Evolutionary conservation across 2,113 vertebrate species (phyloP).

Genomic region (Etheostoma spectabile): DNA sequence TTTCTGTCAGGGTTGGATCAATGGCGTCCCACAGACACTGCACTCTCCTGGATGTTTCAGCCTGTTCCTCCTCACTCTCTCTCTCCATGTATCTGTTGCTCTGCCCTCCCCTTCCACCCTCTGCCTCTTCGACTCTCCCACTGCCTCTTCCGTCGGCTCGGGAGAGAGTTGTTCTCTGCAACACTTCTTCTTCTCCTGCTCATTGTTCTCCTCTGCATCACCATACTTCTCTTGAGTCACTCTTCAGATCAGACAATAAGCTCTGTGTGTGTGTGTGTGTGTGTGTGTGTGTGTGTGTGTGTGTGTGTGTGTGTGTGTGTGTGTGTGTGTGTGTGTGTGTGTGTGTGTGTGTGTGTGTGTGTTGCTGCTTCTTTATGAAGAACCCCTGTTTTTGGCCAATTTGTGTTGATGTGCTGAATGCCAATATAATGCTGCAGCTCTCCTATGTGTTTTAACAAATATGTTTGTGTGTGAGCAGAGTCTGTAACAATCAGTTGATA

Average conservation of each 20-base stretch:
- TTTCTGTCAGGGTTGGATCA: slow-evolving; percentile 72
- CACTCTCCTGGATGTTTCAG: slow-evolving; percentile 58
- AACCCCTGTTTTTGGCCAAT: slow-evolving; percentile 51
- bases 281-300: slow-evolving; percentile 22
- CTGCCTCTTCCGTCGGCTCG: slow-evolving; percentile 37
- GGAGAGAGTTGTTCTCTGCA: slow-evolving; percentile 24
- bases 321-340: slow-evolving; percentile 12
- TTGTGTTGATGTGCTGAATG: slow-evolving; percentile 61
- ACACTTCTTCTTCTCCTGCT: slow-evolving; percentile 46
- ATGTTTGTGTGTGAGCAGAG: not conserved
- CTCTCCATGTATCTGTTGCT: slow-evolving; percentile 14
- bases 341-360: slow-evolving; percentile 21
- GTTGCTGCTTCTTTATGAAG: slow-evolving; percentile 32
- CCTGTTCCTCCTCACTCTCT: slow-evolving; percentile 25
- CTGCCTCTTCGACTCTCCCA: slow-evolving; percentile 25
- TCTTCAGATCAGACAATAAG: slow-evolving; percentile 45
- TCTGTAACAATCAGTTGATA: not conserved
- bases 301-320: slow-evolving; percentile 20
- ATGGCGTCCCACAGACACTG: slow-evolving; percentile 65
- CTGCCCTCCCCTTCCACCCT: slow-evolving; percentile 8
- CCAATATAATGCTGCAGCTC: slow-evolving; percentile 46
- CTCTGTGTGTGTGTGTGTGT: slow-evolving; percentile 25
- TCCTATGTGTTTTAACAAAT: slow-evolving; percentile 27
- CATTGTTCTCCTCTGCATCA: slow-evolving; percentile 56
- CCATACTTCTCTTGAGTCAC: slow-evolving; percentile 42